Percentiles rank a stretch among this genome's conserved stretches.
These are phyloP conservation scores for Chunga burmeisteri DNA, from an alignment of 2,113 vertebrate species.

Conservation along the genomic window DNA sequence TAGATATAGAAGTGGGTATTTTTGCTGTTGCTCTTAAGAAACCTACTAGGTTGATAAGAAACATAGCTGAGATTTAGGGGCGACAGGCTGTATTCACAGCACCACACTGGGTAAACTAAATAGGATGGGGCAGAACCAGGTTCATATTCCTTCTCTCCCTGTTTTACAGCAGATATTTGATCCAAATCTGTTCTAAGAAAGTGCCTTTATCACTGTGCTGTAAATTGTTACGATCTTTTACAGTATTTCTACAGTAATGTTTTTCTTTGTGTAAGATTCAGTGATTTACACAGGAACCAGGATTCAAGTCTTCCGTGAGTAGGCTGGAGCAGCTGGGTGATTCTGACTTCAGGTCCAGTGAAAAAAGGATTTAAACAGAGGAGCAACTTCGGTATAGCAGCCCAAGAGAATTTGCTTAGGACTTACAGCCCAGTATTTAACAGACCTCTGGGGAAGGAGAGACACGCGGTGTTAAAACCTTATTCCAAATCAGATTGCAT, in stretches of 20 bases:
- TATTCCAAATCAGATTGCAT: neutral
- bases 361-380: neutral
- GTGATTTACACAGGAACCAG: neutral
- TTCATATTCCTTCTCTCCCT: neutral
- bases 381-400: neutral
- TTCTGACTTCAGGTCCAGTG: neutral
- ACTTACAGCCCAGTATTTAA: neutral
- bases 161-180: neutral
- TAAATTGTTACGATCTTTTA: neutral
- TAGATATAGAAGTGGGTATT: neutral
- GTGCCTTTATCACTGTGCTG: neutral
- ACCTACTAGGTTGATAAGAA: neutral
- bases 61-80: neutral
- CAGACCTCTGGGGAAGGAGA: neutral
- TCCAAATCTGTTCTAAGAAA: neutral
- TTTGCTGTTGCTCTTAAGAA: neutral
- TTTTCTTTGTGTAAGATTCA: neutral
- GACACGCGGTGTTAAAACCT: neutral
- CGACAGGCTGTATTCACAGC: neutral
- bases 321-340: neutral
- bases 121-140: neutral
- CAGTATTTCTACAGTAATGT: neutral
- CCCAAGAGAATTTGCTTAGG: neutral
- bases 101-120: neutral
- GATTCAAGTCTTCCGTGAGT: neutral